Evolutionary conservation across 2,113 vertebrate genomes (phyloP).

Genomic region (Rhinopithecus roxellana): DNA sequence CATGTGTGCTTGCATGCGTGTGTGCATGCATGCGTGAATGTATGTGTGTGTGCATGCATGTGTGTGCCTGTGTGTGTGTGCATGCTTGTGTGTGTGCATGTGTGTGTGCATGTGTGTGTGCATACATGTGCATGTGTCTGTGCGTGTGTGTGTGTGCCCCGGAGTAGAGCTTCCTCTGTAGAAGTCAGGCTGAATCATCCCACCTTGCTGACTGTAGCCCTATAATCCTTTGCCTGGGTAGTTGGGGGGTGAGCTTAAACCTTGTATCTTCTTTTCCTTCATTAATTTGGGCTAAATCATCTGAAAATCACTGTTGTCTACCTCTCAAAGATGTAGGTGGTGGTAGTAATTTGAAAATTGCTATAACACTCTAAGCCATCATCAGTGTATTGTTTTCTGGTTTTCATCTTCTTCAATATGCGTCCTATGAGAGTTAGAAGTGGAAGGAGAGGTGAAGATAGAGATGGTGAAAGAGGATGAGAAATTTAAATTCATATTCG

Average conservation of each 20-base stretch:
- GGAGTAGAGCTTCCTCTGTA: not conserved
- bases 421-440: fast-evolving
- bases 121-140: fast-evolving
- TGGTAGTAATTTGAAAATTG: not conserved
- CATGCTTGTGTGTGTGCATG: fast-evolving
- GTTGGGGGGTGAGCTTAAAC: not conserved
- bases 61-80: fast-evolving
- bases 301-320: not conserved
- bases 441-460: not conserved
- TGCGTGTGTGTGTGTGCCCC: not conserved
- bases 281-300: not conserved
- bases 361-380: not conserved
- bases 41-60: fast-evolving
- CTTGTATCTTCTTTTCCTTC: not conserved
- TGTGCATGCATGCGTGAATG: not conserved
- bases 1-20: fast-evolving
- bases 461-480: fast-evolving
- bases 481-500: too few species aligned
- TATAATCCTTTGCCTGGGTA: not conserved
- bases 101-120: not conserved
- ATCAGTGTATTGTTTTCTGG: fast-evolving
- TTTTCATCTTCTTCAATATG: not conserved
- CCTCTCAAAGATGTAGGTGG: not conserved
- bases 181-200: too few species aligned
- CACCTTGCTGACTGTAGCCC: not conserved